Base-by-base conservation (phyloP, 2,113 vertebrate genomes). In the Gadus macrocephalus region DNA sequence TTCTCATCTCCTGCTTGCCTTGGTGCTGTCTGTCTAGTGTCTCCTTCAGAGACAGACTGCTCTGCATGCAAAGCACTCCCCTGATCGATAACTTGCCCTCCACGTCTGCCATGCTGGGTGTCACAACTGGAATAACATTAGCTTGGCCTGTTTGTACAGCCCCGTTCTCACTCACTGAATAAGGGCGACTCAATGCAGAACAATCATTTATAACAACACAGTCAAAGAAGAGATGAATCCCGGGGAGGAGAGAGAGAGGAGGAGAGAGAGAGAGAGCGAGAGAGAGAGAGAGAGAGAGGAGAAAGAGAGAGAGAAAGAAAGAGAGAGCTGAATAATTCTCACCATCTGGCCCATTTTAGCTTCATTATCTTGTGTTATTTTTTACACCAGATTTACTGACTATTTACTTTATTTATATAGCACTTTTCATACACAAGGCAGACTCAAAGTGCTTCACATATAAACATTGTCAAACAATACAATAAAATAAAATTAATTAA, bases 51-150 rank as follows among this genome's bases (percentile, higher is more conserved):
- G 53, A 35, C 31, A 35, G 1, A 75, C 78, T 82, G 85, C 83
- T 88, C 86, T 88, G 84, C 88, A 89, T 89, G 78, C 81, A 75
- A 74, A 64, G 84, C 78, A 74, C 15, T 79, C 85, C 72, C 77
- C 56, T 67, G 76, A 87, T 89, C 85, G 62, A 89, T 89, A 85
- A 25, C 25, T 67, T 31, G 31, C 77, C 75, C 82, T 79, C 72
- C 62, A 78, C 75, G 81, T 84, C 79, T 75, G 79, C 64, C 28
- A 73, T 77, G 78, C 64, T 78, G 31, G 80, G 67, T 83, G 20
- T 81, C 79, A 65, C 53, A 6, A 49, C 78, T 86, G 81, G 82
- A 89, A 89, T 87, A 89, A 89, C 84, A 88, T 77, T 77, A 35
- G 66, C 77, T 76, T 67, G 62, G 82, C 74, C 73, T 85, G 83